A percentile compares a stretch with the other conserved stretches of the same genome.
Conservation (phyloP, 1,140 invertebrate species). For the Aphis craccivora region DNA sequence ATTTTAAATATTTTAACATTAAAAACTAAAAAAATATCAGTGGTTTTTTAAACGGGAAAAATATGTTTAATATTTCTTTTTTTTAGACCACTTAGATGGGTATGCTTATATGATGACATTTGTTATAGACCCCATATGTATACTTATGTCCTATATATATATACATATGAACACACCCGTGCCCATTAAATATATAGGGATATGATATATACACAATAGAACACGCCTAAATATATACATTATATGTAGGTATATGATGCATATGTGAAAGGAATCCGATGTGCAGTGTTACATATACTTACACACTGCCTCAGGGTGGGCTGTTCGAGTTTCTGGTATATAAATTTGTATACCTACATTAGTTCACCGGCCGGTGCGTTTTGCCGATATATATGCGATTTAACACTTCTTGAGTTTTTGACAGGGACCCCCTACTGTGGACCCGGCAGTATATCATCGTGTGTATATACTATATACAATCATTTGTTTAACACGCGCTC, state of each 20-base stretch:
- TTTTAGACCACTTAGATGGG: too few species aligned
- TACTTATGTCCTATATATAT: too few species aligned
- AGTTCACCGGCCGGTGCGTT: neutral
- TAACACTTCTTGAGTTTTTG: conserved; percentile 55
- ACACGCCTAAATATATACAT: neutral
- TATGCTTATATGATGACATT: too few species aligned
- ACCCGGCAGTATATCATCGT: neutral
- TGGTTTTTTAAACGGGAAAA: too few species aligned
- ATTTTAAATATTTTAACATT: too few species aligned
- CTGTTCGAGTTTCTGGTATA: neutral
- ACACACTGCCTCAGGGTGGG: neutral
- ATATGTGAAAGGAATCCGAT: conserved; percentile 13
- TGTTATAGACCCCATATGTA: too few species aligned
- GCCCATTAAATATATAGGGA: too few species aligned
- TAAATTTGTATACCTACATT: too few species aligned
- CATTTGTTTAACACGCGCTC: conserved; percentile 25
- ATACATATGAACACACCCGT: too few species aligned
- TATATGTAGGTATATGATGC: neutral
- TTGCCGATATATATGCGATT: conserved; percentile 30
- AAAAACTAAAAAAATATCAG: too few species aligned
- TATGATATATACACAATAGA: too few species aligned
- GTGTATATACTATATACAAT: neutral
- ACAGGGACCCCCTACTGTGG: conserved; percentile 31
- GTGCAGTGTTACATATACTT: neutral
- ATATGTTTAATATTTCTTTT: too few species aligned